A percentile compares a stretch with the other conserved stretches of the same genome.
Evolutionary conservation across 2,888 invertebrate species (phyloP).

Genomic region (Athalia cordata): DNA sequence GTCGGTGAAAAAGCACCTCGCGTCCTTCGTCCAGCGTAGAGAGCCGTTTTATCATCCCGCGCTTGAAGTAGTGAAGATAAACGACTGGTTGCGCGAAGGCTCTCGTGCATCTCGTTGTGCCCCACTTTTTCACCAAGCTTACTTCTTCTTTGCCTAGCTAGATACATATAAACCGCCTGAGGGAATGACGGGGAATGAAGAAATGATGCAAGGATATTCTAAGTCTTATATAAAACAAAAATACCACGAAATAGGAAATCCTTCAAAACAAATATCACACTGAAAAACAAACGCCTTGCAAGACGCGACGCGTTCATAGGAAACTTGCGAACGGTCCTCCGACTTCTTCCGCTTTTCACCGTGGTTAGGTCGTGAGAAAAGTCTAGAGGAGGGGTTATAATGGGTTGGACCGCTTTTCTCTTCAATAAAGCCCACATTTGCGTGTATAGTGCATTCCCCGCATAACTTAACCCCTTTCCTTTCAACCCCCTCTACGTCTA

Average conservation of each 20-base stretch:
- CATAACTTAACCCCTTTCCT: constrained; percentile 58
- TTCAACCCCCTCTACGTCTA: constrained; percentile 19
- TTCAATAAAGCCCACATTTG: constrained; percentile 61
- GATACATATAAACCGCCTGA: not conserved
- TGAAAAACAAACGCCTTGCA: not conserved
- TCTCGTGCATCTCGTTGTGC: constrained; percentile 43
- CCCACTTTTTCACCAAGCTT: constrained; percentile 39
- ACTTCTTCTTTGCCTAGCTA: constrained; percentile 31
- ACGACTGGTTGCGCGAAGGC: constrained; percentile 43
- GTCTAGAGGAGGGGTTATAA: constrained; percentile 38
- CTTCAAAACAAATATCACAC: constrained; percentile 25
- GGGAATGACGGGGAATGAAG: no score
- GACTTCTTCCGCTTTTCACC: constrained; percentile 9
- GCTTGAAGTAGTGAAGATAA: constrained; percentile 44
- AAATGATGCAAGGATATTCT: no score
- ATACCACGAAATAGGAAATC: not conserved
- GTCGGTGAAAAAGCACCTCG: constrained; percentile 44
- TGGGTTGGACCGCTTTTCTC: constrained; percentile 47
- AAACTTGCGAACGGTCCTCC: not conserved
- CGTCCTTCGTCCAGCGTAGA: constrained; percentile 45
- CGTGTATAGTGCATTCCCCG: constrained; percentile 63
- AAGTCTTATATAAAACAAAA: not conserved
- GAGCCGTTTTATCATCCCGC: constrained; percentile 44
- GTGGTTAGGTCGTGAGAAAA: constrained; percentile 23
- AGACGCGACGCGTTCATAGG: not conserved